Base-by-base conservation (phyloP, 2,113 vertebrate genomes). In the Paedocypris sp. region DNA sequence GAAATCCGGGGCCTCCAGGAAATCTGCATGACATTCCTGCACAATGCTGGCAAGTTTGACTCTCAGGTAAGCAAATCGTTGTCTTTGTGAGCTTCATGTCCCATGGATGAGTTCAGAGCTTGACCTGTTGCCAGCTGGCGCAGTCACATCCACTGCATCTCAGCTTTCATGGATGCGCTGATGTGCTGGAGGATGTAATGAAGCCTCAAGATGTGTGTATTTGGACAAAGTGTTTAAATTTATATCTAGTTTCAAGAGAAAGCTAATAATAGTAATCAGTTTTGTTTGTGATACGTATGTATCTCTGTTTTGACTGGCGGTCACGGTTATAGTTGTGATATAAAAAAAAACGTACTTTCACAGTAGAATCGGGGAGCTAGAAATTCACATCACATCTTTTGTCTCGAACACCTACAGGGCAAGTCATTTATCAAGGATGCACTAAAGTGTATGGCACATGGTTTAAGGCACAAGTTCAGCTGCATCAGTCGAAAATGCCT, bases 351-450 rank as follows among this genome's bases (percentile, higher is more conserved):
- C 33, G 5, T 29, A 43, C 18, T 46, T 18, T 47, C 23, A 11
- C 20, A 48, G 33, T 13, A 51, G 36, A 69, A 29, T 50, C 20
- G 15, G 2, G 10, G 33, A 33, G 18, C 36, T 10, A 36, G 49
- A n/a, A 31, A 25, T 12, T 18, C 53, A 23, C 46, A 41, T 11
- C 54, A 19, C 3, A 39, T 50, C 18, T 50, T 38, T 4, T 28
- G 29, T 59, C 28, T 70, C 60, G 6, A 62, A 53, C 58, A 3
- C 53, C 60, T 50, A 1, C 77, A 99, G 95, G 95, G 95, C 46
- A 98, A 98, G 79, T 98, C 94, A 13, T 99, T 99, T 81, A 99
- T 99, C 84, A 99, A 99, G 79, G 94, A 99, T 35, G 88, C 93
- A 73, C 79, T 99, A 75, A 96, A 89, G 74, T 99, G 95, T 68